Conservation (phyloP, 2,888 invertebrate species). For the Stenurella melanura region DNA sequence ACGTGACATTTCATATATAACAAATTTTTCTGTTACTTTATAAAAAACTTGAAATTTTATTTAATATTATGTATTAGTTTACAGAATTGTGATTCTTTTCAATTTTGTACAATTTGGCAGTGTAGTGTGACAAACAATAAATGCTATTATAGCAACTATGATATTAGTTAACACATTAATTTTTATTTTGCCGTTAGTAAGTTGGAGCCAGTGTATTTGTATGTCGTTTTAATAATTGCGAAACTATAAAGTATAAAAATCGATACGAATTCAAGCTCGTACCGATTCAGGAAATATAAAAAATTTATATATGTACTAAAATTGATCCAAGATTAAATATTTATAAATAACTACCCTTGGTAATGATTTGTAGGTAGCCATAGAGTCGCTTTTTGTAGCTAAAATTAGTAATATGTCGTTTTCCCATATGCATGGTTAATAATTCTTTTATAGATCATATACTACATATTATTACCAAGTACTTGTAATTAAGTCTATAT, state of each 20-base stretch:
- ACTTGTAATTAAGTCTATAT: conserved; percentile 21
- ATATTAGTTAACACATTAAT: too few species aligned
- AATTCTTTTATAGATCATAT: conserved; percentile 18
- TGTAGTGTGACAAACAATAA: too few species aligned
- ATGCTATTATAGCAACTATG: too few species aligned
- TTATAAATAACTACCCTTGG: conserved; percentile 13
- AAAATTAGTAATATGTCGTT: conserved; percentile 32
- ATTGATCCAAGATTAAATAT: conserved; percentile 18
- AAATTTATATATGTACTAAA: background rate
- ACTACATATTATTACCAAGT: conserved; percentile 3
- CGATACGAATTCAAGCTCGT: conserved; percentile 7
- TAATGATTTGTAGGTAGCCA: conserved; percentile 15
- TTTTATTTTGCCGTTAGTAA: too few species aligned
- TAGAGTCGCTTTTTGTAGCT: conserved; percentile 15
- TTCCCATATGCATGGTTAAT: conserved; percentile 35
- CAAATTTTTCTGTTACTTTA: too few species aligned
- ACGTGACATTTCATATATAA: too few species aligned
- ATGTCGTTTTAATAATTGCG: too few species aligned
- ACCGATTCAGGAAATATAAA: conserved; percentile 9
- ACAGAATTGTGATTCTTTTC: too few species aligned
- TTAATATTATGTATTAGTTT: too few species aligned
- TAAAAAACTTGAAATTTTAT: too few species aligned
- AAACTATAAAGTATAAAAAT: background rate
- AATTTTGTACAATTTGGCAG: too few species aligned
- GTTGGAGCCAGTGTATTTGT: too few species aligned